Conservation (phyloP, 2,888 invertebrate species). For the Scaptomyza flava region DNA sequence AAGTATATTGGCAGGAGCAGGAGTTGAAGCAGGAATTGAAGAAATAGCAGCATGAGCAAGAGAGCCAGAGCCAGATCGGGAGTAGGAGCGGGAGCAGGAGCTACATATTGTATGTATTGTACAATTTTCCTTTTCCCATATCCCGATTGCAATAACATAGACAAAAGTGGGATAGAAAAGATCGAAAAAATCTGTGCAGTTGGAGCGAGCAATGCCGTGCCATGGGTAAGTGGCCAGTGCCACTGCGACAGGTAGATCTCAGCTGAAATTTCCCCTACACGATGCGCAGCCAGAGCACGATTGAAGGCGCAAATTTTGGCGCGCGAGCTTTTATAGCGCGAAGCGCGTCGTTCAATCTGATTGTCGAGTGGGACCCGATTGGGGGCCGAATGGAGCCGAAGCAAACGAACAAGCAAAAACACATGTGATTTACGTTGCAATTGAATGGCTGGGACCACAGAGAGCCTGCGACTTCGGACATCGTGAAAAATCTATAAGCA, state of each 20-base stretch:
- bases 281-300: constrained; percentile 47
- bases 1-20: constrained; percentile 48
- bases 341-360: constrained; percentile 48
- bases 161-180: constrained; percentile 36
- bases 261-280: constrained; percentile 48
- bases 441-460: constrained; percentile 29
- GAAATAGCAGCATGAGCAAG: constrained; percentile 15
- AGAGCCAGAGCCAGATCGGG: constrained; percentile 3
- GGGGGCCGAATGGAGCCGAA: constrained; percentile 46
- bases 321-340: constrained; percentile 81
- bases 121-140: constrained; percentile 51
- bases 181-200: constrained; percentile 56
- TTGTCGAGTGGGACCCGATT: constrained; percentile 51
- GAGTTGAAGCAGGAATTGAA: constrained; percentile 25
- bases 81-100: constrained; percentile 21
- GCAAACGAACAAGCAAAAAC: constrained; percentile 39
- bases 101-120: constrained; percentile 31
- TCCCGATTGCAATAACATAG: constrained; percentile 31
- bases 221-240: constrained; percentile 7
- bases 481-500: constrained; percentile 65
- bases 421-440: constrained; percentile 64
- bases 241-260: constrained; percentile 65
- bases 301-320: constrained; percentile 74
- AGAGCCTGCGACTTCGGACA: constrained; percentile 36
- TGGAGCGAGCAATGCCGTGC: constrained; percentile 42